Conservation (phyloP, 2,113 vertebrate species). For the Centropus bengalensis region DNA sequence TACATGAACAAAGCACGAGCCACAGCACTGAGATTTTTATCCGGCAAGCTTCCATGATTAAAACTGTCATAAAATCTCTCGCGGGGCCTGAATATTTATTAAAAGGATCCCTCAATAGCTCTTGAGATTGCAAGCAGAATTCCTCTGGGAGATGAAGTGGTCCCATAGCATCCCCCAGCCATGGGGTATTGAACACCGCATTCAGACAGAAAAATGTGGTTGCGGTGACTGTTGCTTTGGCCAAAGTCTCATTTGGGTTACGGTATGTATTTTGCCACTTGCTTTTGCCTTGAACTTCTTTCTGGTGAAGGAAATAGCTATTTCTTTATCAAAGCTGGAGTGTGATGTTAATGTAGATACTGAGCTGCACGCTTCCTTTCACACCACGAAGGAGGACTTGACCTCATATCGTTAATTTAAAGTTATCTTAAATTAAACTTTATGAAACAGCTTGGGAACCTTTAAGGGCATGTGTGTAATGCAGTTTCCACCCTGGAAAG, state of each 20-base stretch:
- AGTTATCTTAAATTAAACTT: neutral
- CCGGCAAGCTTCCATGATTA: neutral
- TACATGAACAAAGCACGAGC: neutral
- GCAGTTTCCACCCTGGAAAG: neutral
- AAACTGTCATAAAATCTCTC: neutral
- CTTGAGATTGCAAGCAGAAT: neutral
- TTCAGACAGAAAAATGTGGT: neutral
- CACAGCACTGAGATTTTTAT: neutral
- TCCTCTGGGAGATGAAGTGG: neutral
- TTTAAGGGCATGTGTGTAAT: neutral
- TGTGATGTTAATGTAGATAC: neutral
- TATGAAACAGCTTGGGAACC: neutral
- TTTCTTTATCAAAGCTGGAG: neutral
- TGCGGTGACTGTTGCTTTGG: neutral
- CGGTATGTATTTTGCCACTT: neutral
- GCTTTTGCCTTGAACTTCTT: neutral
- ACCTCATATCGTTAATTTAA: neutral
- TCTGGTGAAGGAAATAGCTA: neutral
- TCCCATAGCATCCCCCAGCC: neutral
- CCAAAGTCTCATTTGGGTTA: neutral
- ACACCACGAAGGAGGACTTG: neutral
- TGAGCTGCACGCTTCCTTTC: neutral
- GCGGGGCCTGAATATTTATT: neutral
- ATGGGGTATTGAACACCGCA: neutral
- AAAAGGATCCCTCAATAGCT: neutral